Evolutionary conservation across 2,113 vertebrate species (phyloP).

Genomic region (Thermophis baileyi): DNA sequence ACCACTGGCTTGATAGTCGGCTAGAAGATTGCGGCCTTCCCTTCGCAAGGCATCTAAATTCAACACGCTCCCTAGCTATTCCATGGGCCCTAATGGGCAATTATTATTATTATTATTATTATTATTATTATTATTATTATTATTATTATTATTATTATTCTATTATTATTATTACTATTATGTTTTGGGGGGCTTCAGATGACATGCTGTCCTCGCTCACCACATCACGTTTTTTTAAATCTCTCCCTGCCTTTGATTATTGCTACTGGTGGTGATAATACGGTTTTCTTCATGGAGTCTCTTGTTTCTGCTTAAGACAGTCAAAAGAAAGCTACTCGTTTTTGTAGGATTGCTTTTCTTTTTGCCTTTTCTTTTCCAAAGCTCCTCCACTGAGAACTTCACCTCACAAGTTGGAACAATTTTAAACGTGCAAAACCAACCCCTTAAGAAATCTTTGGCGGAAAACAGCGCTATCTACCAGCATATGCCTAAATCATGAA

Average conservation of each 20-base stretch:
- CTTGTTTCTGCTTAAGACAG: background rate
- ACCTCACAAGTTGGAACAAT: background rate
- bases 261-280: background rate
- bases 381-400: background rate
- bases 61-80: constrained; percentile 16
- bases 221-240: constrained; percentile 6
- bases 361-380: background rate
- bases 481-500: constrained; percentile 2
- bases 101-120: background rate
- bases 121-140: background rate
- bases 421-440: background rate
- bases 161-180: constrained; percentile 3
- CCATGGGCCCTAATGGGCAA: constrained; percentile 15
- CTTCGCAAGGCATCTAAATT: constrained; percentile 9
- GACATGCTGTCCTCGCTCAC: constrained; percentile 1
- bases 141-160: background rate
- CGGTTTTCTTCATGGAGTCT: background rate
- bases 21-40: background rate
- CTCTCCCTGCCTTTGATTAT: background rate
- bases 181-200: constrained; percentile 11
- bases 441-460: background rate
- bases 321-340: background rate
- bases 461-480: background rate
- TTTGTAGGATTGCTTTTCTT: background rate
- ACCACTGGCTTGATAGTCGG: background rate